Evolutionary conservation across 2,888 invertebrate species (phyloP), one percentile per base, ranked within the genome.

Genomic region (Rotaria macrura): DNA sequence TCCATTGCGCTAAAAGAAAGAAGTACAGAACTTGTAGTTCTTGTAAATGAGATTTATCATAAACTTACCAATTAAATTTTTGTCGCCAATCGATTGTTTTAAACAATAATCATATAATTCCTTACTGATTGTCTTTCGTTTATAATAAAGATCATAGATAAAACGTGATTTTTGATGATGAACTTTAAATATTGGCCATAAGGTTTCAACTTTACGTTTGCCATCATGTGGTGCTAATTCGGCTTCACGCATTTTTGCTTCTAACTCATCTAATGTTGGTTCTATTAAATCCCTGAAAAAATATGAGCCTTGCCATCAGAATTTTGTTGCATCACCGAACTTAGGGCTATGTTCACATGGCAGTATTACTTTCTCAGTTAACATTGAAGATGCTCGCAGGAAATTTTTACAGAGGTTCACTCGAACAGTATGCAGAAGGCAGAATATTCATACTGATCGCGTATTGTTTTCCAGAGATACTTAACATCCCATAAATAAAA

Each of bases 171-270:
- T 95, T 90, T 99, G 99, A 91, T 99, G 97, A 89, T 99, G 98
- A 79, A 99, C 95, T 91, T 97, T 95, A 90, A 99, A 99, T 88
- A 99, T 97, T 0, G 99, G 98, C 99, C 99, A 99, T 34, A 98
- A 91, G 0, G 96, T 95, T 92, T 99, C 99, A 86, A 97, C 97
- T 90, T 96, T 97, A 84, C 99, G 93, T 92, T 99, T 99, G 0
- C 99, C 99, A 92, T 99, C 99, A 90, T 99, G 99, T 0, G 98
- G 95, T 89, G 99, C 98, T 0, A 96, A 97, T 93, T 99, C 98
- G 88, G 97, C 98, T 94, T 99, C 98, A 89, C 98, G 93, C 99
- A 99, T 99, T 93, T 99, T 99, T 89, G 95, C 95, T 90, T 99
- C 98, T 87, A 99, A 92, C 92, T 99, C 98, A 90, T 99, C 98